Conservation (phyloP, 2,797 vertebrate species). For the Poliocrania exsul region DNA sequence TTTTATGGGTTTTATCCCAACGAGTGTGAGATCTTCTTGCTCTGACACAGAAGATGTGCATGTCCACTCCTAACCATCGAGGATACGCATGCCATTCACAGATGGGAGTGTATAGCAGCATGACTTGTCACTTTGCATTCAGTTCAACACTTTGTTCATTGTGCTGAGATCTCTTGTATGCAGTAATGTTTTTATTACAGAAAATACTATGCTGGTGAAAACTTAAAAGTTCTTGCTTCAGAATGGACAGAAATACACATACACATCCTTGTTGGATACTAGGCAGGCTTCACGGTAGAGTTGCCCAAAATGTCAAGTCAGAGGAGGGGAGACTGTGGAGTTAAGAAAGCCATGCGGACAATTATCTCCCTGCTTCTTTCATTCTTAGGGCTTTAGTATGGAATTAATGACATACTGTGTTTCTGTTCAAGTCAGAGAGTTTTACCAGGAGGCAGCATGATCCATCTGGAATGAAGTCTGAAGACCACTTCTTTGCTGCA, state of each 20-base stretch:
- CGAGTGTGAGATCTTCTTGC: neutral
- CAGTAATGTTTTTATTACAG: slow-evolving; percentile 61
- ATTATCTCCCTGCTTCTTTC: neutral
- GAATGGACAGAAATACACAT: neutral
- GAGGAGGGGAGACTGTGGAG: neutral
- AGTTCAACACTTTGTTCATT: neutral
- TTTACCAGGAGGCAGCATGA: neutral
- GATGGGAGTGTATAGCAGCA: neutral
- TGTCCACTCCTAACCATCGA: neutral
- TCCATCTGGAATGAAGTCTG: neutral
- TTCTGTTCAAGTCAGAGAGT: slow-evolving; percentile 12
- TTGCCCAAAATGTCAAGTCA: slow-evolving; percentile 20
- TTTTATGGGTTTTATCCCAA: neutral
- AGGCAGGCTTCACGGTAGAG: slow-evolving; percentile 32
- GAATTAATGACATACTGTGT: neutral
- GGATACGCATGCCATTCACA: slow-evolving; percentile 20
- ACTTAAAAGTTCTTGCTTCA: slow-evolving; percentile 14
- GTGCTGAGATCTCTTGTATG: slow-evolving; percentile 27
- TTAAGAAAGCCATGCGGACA: neutral
- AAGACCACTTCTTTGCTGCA: neutral
- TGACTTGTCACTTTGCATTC: slow-evolving; percentile 23
- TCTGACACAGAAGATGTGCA: slow-evolving; percentile 13
- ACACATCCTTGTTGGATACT: neutral
- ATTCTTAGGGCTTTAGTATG: neutral
- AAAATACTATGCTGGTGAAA: slow-evolving; percentile 34